Conservation (phyloP, 2,113 vertebrate genomes). For the Colaptes auratus region DNA sequence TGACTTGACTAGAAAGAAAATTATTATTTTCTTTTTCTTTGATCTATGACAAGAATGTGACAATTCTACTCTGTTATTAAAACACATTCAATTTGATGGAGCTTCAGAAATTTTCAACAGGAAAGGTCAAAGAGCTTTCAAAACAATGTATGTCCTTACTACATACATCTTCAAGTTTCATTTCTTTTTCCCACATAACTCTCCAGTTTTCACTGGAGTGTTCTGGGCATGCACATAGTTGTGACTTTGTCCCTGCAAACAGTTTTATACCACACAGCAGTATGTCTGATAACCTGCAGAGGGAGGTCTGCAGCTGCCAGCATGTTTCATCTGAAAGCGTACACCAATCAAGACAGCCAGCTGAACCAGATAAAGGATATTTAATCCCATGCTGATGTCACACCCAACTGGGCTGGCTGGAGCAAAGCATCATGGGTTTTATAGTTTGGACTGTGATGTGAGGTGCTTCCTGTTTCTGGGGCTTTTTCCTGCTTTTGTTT, state of each 20-base stretch:
- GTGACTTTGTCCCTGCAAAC: background rate
- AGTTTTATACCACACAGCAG: background rate
- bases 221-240: background rate
- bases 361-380: too few species aligned
- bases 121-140: background rate
- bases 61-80: too few species aligned
- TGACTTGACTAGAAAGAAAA: background rate
- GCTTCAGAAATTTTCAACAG: background rate
- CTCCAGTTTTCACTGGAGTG: background rate
- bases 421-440: too few species aligned
- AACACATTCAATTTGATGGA: background rate
- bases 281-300: background rate
- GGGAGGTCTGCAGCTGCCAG: too few species aligned
- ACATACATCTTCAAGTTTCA: background rate
- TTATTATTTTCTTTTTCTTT: background rate
- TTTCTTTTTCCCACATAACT: background rate
- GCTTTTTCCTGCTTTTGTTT: too few species aligned
- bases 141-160: background rate
- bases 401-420: too few species aligned
- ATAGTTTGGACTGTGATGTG: too few species aligned
- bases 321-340: too few species aligned
- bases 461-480: too few species aligned
- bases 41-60: background rate
- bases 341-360: too few species aligned
- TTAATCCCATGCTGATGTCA: too few species aligned